Conservation (phyloP, 2,888 invertebrate genomes). For the Idaea straminata region DNA sequence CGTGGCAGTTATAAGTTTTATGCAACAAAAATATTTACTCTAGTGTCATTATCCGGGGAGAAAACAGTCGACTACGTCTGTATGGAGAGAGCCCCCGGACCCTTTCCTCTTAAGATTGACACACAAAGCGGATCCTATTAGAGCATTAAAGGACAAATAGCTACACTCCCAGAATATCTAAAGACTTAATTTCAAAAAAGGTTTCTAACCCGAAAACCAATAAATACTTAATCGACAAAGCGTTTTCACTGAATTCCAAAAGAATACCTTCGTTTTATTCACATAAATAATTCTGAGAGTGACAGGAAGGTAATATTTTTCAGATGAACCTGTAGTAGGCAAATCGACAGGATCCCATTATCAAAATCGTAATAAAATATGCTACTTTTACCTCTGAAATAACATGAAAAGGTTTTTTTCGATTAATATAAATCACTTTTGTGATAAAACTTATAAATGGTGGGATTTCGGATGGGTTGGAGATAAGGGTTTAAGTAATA, state of each 20-base stretch:
- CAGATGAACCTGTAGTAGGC: background rate
- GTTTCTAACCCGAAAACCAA: background rate
- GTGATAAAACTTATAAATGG: background rate
- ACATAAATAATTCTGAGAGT: background rate
- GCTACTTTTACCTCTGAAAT: background rate
- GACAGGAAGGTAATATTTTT: background rate
- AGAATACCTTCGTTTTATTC: background rate
- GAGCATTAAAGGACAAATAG: background rate
- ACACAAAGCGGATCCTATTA: background rate
- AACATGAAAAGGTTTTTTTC: background rate
- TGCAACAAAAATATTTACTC: no score
- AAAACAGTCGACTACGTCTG: no score
- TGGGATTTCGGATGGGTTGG: background rate
- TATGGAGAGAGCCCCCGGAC: no score
- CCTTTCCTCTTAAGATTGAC: no score
- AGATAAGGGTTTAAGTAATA: background rate
- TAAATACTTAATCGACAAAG: background rate
- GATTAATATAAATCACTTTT: background rate
- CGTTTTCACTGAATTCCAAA: background rate
- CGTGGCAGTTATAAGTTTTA: no score
- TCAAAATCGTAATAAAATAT: background rate
- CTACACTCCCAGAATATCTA: background rate
- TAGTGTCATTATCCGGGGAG: no score
- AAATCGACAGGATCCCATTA: background rate
- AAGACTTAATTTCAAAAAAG: background rate